A percentile compares a stretch with the other conserved stretches of the same genome.
phyloP scores from a whole-genome alignment of 1,140 invertebrate genomes.

The Forficula auricularia region DNA sequence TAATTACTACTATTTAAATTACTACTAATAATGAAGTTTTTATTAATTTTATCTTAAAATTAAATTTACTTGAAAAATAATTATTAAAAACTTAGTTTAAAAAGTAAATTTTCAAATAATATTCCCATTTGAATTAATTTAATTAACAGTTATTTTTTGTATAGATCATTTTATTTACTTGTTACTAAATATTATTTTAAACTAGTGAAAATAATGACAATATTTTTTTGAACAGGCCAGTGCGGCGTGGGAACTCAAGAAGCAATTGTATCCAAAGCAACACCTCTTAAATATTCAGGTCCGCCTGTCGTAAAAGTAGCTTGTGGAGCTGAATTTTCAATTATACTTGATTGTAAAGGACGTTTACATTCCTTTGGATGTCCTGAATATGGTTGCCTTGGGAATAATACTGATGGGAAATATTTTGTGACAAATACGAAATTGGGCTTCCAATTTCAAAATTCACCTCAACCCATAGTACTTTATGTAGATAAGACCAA shows the following conservation, averaged over 20 bases:
- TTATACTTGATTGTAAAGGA: conserved; percentile 77
- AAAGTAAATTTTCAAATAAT: too few relatives aligned
- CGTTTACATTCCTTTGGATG: conserved; percentile 77
- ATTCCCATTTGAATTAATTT: too few relatives aligned
- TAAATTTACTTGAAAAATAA: too few relatives aligned
- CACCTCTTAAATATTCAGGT: conserved; percentile 39
- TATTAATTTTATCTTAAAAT: too few relatives aligned
- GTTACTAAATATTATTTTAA: too few relatives aligned
- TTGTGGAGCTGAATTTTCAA: conserved; percentile 81
- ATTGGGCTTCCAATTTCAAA: conserved; percentile 68
- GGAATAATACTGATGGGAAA: conserved; percentile 82
- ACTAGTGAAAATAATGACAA: too few relatives aligned
- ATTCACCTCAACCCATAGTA: conserved; percentile 63
- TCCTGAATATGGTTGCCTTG: conserved; percentile 80
- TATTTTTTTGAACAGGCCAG: conserved; percentile 43
- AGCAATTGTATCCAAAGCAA: conserved; percentile 44
- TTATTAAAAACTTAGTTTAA: too few relatives aligned
- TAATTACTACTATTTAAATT: too few relatives aligned
- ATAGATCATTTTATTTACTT: too few relatives aligned
- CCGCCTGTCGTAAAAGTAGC: conserved; percentile 67
- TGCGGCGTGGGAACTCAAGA: conserved; percentile 67
- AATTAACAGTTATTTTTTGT: too few relatives aligned
- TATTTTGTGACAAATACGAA: conserved; percentile 82
- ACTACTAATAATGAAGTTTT: too few relatives aligned
- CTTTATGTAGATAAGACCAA: conserved; percentile 76